Conservation (phyloP, 2,888 invertebrate genomes). For the Sisyra nigra region DNA sequence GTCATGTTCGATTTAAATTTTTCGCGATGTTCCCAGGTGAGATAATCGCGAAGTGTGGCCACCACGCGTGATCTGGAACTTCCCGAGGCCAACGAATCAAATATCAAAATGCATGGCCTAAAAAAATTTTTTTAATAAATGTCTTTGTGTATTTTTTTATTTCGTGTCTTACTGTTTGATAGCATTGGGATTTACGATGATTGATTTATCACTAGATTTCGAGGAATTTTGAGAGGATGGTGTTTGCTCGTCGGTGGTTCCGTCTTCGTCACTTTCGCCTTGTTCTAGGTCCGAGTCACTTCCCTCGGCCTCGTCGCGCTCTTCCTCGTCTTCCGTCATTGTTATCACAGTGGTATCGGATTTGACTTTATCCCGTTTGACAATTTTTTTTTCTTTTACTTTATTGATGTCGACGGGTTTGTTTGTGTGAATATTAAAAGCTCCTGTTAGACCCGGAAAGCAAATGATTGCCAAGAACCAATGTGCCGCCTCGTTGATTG, state of each 20-base stretch:
- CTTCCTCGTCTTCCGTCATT: conserved; percentile 52
- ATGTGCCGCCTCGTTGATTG: conserved; percentile 95
- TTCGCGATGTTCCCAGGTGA: conserved; percentile 70
- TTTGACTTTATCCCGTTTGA: too few relatives aligned
- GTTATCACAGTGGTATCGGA: conserved; percentile 36
- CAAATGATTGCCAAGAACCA: conserved; percentile 98
- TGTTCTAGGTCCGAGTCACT: conserved; percentile 54
- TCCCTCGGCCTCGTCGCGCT: conserved; percentile 50
- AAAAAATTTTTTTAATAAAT: conserved; percentile 29
- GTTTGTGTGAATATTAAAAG: conserved; percentile 49
- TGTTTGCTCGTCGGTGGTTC: conserved; percentile 8
- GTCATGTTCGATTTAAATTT: conserved; percentile 45
- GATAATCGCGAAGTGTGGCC: conserved; percentile 79
- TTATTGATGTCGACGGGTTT: conserved; percentile 30
- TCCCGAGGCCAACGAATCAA: conserved; percentile 77
- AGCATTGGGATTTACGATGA: conserved; percentile 19
- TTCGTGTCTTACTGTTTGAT: conserved; percentile 40
- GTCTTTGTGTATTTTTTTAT: too few relatives aligned
- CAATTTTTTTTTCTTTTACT: conserved; percentile 23
- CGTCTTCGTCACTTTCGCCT: conserved; percentile 27
- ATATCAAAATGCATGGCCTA: conserved; percentile 87
- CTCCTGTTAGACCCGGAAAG: conserved; percentile 69
- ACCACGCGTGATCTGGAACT: conserved; percentile 70
- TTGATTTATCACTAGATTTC: conserved; percentile 5
- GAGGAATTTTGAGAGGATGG: conserved; percentile 2